Conservation (phyloP, 2,797 vertebrate species). For the Squalus acanthias region DNA sequence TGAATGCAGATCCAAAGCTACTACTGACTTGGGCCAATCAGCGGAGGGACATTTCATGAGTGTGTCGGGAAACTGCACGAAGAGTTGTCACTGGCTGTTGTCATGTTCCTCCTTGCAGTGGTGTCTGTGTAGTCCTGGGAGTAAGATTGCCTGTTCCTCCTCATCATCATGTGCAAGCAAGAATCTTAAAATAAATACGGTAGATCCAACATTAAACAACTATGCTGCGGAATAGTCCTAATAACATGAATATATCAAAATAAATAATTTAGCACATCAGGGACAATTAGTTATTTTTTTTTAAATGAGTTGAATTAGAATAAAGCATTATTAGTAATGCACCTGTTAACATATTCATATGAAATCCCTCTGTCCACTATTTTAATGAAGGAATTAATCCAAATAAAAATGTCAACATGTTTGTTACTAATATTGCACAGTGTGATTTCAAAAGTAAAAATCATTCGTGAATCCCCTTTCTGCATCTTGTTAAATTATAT, state of each 20-base stretch:
- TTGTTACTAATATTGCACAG: background rate
- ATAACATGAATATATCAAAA: slow-evolving; percentile 22
- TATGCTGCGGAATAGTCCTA: background rate
- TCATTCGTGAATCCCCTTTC: background rate
- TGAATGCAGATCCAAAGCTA: background rate
- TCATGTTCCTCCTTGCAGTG: background rate
- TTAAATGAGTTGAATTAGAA: slow-evolving; percentile 7
- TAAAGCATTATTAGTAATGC: background rate
- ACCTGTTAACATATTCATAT: background rate
- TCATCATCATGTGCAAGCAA: background rate
- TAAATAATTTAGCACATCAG: slow-evolving; percentile 14
- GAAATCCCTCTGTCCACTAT: background rate
- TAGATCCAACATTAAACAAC: background rate
- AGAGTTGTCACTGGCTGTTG: background rate
- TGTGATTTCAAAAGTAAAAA: background rate
- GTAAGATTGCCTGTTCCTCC: background rate
- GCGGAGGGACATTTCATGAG: background rate
- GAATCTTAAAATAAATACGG: background rate
- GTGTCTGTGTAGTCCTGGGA: background rate
- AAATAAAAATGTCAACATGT: background rate
- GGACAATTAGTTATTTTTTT: background rate
- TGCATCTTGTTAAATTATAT: background rate
- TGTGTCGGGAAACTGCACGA: background rate
- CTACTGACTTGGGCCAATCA: background rate
- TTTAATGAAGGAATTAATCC: slow-evolving; percentile 21